Evolutionary conservation across 2,113 vertebrate species (phyloP).

Genomic region (Bubo scandiacus): DNA sequence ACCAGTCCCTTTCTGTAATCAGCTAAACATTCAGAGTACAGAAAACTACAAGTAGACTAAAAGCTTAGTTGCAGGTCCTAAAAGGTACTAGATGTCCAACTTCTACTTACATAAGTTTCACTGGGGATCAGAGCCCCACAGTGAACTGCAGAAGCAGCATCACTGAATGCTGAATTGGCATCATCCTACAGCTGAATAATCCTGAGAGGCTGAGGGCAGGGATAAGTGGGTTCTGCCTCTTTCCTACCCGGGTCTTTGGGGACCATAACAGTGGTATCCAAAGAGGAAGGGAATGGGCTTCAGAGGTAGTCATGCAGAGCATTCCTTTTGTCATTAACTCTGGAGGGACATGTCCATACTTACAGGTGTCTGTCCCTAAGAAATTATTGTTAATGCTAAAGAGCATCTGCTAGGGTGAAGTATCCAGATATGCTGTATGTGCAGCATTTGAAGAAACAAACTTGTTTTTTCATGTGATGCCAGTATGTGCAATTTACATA

Average conservation of each 20-base stretch:
- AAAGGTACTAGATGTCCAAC: neutral
- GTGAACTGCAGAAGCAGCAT: neutral
- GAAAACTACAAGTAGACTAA: neutral
- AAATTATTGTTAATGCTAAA: neutral
- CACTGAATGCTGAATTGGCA: neutral
- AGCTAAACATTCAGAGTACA: neutral
- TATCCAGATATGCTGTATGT: neutral
- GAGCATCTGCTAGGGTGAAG: neutral
- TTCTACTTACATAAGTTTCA: neutral
- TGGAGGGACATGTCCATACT: neutral
- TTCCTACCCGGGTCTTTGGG: neutral
- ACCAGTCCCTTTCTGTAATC: neutral
- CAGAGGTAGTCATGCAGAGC: neutral
- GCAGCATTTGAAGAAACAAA: neutral
- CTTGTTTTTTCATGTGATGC: neutral
- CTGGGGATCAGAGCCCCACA: neutral
- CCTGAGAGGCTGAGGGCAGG: neutral
- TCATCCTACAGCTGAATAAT: neutral
- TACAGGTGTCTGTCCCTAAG: neutral
- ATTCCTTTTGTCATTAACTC: neutral
- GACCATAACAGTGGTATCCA: neutral
- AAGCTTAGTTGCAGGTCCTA: neutral
- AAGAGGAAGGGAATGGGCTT: neutral
- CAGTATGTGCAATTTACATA: neutral
- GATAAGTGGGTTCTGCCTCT: neutral